A percentile compares a stretch with the other conserved stretches of the same genome.
Conservation (phyloP, 2,113 vertebrate species). For the Hemiscyllium ocellatum region DNA sequence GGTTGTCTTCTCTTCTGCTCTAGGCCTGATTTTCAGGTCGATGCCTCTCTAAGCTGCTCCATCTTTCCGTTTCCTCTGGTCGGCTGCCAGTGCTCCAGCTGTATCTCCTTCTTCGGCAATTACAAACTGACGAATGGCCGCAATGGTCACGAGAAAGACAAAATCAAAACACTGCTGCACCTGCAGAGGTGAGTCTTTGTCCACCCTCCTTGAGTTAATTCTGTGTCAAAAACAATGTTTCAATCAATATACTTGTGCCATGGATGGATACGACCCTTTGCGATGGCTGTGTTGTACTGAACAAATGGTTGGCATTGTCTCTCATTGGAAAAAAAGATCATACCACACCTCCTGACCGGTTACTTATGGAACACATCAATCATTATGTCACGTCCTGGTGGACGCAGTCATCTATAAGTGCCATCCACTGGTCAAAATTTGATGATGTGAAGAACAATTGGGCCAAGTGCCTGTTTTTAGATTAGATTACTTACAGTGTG, state of each 20-base stretch:
- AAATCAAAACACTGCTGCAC: conserved; percentile 6
- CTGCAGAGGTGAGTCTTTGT: conserved; percentile 33
- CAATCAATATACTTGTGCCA: not conserved
- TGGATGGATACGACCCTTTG: not conserved
- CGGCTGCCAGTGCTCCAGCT: conserved; percentile 35
- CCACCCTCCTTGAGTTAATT: too few species aligned
- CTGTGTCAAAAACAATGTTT: not conserved
- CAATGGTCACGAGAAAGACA: conserved; percentile 7
- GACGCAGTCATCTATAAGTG: not conserved
- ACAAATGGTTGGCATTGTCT: not conserved
- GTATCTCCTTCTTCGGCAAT: conserved; percentile 24
- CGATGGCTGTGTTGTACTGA: not conserved
- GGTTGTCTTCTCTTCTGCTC: not conserved
- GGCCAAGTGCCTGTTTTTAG: not conserved
- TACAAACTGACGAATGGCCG: not conserved
- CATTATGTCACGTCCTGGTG: not conserved
- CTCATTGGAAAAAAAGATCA: not conserved
- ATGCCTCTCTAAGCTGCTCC: conserved; percentile 15
- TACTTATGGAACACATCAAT: not conserved
- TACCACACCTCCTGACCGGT: not conserved
- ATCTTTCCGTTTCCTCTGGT: conserved; percentile 30
- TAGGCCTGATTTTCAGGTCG: not conserved
- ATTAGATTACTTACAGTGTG: too few species aligned
- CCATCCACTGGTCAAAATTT: not conserved
- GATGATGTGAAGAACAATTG: not conserved